Base-by-base conservation (phyloP, 2,797 vertebrate species). In the Catharus ustulatus region DNA sequence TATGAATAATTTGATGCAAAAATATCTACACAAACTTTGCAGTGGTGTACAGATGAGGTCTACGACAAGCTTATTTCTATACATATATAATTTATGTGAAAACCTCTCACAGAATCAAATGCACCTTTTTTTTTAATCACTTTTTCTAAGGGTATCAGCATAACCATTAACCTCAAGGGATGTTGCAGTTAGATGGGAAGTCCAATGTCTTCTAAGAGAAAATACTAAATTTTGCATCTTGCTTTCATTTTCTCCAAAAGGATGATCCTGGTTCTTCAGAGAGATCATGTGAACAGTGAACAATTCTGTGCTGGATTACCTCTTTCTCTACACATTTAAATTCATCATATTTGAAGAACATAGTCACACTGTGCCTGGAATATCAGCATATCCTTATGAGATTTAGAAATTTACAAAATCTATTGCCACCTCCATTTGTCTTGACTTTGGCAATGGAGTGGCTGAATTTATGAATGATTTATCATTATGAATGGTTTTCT, bases 241-340 rank as follows among this genome's bases (percentile, higher is more conserved):
- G 6, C 1, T n/a, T 19, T 54, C 1, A 3, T 77, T 77, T 84
- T 54, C 54, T 58, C 5, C 15, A 24, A 51, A 15, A 34, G 7
- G 3, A 3, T 54, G 10, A 34, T 52, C 19, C 10, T 68, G 5
- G 2, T 57, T 22, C 27, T 78, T 87, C 17, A 61, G 46, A 64
- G 10, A 13, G 4, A 10, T 43, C 23, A 38, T 1, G 1, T 14
- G 3, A 85, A 24, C 1, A 38, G 3, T 32, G 6, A 10, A 42
- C 3, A 68, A 17, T 15, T 78, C 27, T 32, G 4, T 20, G 6
- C 19, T 38, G 5, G 13, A 72, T 67, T 84, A 45, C 52, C 7
- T 66, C 26, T 59, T 52, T 64, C 15, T 30, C 16, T 21, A 69
- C 6, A 5, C 3, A 24, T 32, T 80, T 62, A 54, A 26, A 64